Percentiles rank a stretch among this genome's conserved stretches.
phyloP scores from a whole-genome alignment of 2,113 vertebrate species.

The Murina feae region DNA sequence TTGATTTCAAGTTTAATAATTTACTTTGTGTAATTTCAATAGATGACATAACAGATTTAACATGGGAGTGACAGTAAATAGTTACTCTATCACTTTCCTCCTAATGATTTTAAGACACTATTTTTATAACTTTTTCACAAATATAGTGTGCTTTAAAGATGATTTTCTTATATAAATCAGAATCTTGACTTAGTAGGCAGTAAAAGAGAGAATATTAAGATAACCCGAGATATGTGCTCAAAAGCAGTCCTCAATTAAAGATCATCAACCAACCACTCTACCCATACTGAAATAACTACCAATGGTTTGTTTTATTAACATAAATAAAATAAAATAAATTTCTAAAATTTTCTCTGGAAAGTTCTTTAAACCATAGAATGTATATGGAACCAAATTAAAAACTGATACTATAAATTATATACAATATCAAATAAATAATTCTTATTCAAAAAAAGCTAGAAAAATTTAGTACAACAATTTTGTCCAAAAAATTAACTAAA shows the following conservation, averaged over 20 bases:
- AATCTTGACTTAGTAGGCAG: neutral
- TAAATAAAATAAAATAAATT: neutral
- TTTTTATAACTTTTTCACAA: neutral
- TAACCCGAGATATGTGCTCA: neutral
- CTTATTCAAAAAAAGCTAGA: neutral
- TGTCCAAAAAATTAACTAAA: neutral
- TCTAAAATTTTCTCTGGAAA: neutral
- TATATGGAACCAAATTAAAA: slow-evolving; percentile 13
- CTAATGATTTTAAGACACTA: neutral
- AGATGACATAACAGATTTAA: neutral
- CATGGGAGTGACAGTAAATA: neutral
- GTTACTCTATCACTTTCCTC: neutral
- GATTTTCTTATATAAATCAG: neutral
- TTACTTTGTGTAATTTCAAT: neutral
- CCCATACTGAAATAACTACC: neutral
- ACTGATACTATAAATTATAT: neutral
- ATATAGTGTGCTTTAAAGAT: neutral
- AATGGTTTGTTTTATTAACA: neutral
- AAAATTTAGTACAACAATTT: neutral
- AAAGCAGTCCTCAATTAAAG: neutral
- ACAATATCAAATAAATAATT: neutral
- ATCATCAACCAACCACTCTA: neutral
- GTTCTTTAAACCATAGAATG: neutral
- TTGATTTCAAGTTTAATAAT: neutral
- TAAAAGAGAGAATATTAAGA: neutral